phyloP scores from a whole-genome alignment of 2,113 vertebrate species.

The Nerophis ophidion region DNA sequence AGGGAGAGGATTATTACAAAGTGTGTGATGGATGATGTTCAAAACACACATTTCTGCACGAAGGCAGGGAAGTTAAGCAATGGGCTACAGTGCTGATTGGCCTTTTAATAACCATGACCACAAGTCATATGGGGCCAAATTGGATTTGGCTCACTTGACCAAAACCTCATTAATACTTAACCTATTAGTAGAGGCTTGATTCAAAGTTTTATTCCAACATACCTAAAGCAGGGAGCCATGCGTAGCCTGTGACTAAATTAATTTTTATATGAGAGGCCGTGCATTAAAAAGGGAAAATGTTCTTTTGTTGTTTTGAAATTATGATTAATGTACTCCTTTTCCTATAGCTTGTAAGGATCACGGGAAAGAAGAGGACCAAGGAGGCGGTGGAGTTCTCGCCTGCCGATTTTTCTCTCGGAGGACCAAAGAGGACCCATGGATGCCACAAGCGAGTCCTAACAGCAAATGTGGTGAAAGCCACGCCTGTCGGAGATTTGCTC shows the following conservation, averaged over 20 bases:
- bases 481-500: background rate
- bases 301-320: constrained; percentile 30
- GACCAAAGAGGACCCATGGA: constrained; percentile 44
- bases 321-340: constrained; percentile 6
- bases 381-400: constrained; percentile 6
- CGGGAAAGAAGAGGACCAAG: constrained; percentile 39
- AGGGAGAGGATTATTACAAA: constrained; percentile 32
- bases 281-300: constrained; percentile 24
- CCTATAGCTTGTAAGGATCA: constrained; percentile 22
- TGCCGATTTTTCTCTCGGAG: constrained; percentile 30
- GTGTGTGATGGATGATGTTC: constrained; percentile 44
- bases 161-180: constrained; percentile 66
- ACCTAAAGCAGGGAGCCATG: constrained; percentile 38
- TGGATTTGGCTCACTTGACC: constrained; percentile 66
- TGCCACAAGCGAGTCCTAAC: constrained; percentile 9
- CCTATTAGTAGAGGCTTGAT: constrained; percentile 52
- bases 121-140: constrained; percentile 58
- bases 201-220: constrained; percentile 54
- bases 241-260: constrained; percentile 24
- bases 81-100: constrained; percentile 51
- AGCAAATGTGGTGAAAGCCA: constrained; percentile 10
- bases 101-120: constrained; percentile 60
- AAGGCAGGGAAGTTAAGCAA: constrained; percentile 30
- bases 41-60: constrained; percentile 38
- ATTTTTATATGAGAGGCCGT: constrained; percentile 29